phyloP scores from a whole-genome alignment of 2,888 invertebrate genomes.

The Physocephala rufipes region DNA sequence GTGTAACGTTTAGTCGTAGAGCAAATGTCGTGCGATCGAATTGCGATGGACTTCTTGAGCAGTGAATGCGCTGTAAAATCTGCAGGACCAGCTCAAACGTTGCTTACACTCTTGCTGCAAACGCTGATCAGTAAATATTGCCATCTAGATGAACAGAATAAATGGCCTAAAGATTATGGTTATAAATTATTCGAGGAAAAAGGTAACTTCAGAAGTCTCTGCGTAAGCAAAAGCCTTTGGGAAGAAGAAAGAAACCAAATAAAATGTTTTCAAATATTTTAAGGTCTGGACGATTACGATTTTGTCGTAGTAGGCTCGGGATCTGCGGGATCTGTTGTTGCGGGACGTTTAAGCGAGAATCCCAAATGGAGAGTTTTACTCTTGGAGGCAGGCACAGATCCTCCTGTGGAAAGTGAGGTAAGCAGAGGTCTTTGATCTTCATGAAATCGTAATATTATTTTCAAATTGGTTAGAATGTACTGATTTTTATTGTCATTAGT shows the following conservation, averaged over 20 bases:
- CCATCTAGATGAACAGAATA: conserved; percentile 67
- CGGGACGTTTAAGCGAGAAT: conserved; percentile 77
- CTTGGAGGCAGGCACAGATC: conserved; percentile 81
- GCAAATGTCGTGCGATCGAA: background rate
- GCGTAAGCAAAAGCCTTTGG: background rate
- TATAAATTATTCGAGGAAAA: conserved; percentile 48
- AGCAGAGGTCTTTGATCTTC: no score
- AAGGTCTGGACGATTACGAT: conserved; percentile 65
- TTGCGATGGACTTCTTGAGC: conserved; percentile 59
- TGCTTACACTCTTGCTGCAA: conserved; percentile 71
- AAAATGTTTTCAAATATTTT: conserved; percentile 3
- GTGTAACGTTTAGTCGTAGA: background rate
- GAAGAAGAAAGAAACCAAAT: background rate
- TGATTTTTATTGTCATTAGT: conserved; percentile 43
- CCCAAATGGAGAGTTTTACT: conserved; percentile 79
- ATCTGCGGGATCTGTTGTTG: conserved; percentile 72
- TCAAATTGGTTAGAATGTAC: background rate
- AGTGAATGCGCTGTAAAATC: conserved; percentile 61
- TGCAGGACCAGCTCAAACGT: conserved; percentile 64
- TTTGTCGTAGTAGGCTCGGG: conserved; percentile 72
- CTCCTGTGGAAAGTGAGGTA: conserved; percentile 68
- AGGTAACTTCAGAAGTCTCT: conserved; percentile 8
- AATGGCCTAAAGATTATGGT: conserved; percentile 70
- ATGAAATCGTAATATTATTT: no score
- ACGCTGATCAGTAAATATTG: conserved; percentile 72